Evolutionary conservation across 2,113 vertebrate species (phyloP).

Genomic region (Gallinago media): DNA sequence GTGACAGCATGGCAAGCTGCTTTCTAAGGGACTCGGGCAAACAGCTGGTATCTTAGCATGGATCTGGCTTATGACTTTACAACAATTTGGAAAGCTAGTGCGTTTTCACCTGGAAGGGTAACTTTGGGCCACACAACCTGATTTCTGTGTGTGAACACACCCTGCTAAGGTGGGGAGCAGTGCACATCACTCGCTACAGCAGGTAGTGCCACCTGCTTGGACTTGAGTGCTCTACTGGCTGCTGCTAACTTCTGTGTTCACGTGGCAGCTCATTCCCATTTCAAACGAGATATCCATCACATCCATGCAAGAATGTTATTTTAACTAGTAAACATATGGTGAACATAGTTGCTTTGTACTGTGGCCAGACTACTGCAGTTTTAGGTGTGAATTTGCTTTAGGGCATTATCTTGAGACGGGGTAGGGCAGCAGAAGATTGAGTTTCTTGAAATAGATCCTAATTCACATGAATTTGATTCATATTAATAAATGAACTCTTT

Average conservation of each 20-base stretch:
- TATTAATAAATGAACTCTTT: neutral
- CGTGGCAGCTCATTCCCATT: neutral
- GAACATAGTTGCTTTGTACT: neutral
- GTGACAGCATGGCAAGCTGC: neutral
- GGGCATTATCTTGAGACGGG: neutral
- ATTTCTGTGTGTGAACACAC: neutral
- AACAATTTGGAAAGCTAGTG: neutral
- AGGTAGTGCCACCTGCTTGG: neutral
- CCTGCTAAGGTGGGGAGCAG: neutral
- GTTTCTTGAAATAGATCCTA: neutral
- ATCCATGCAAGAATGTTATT: neutral
- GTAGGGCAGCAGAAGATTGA: neutral
- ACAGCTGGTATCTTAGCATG: conserved; percentile 13
- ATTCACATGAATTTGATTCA: neutral
- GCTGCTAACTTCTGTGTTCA: neutral
- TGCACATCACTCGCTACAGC: rapidly evolving
- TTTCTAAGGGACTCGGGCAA: neutral
- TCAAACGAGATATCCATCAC: neutral
- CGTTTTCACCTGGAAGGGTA: neutral
- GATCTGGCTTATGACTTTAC: neutral
- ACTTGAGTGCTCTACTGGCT: neutral
- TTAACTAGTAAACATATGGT: neutral
- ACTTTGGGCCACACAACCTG: neutral
- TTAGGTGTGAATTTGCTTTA: neutral
- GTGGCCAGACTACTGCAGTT: neutral